Evolutionary conservation across 1,140 invertebrate species (phyloP).

Genomic region (Condylostylus longicornis): DNA sequence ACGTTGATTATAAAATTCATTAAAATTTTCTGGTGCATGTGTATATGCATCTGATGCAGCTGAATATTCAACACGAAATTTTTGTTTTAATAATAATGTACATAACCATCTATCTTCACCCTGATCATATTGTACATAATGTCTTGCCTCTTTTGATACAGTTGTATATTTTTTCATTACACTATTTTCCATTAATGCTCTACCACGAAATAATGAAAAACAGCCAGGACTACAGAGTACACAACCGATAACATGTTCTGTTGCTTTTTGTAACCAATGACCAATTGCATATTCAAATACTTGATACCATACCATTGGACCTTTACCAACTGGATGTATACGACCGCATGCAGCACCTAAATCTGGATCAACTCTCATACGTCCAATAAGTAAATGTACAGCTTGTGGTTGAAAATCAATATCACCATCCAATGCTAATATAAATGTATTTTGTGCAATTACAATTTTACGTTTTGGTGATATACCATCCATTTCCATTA

Average conservation of each 20-base stretch:
- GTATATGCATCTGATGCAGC: slow-evolving; percentile 87
- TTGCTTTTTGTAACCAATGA: slow-evolving; percentile 92
- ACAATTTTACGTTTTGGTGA: slow-evolving; percentile 45
- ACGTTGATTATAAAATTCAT: slow-evolving; percentile 77
- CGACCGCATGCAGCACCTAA: slow-evolving; percentile 82
- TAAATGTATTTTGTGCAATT: slow-evolving; percentile 74
- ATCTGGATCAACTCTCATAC: slow-evolving; percentile 81
- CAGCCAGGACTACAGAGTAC: slow-evolving; percentile 83
- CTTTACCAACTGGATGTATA: slow-evolving; percentile 79
- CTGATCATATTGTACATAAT: slow-evolving; percentile 89
- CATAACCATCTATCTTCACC: slow-evolving; percentile 80
- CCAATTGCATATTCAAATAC: slow-evolving; percentile 88
- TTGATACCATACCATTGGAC: slow-evolving; percentile 87
- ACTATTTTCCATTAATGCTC: slow-evolving; percentile 80
- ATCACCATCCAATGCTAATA: slow-evolving; percentile 84
- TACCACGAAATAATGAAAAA: slow-evolving; percentile 77
- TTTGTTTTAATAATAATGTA: slow-evolving; percentile 69
- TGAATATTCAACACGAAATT: slow-evolving; percentile 79
- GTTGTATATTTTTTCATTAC: slow-evolving; percentile 79
- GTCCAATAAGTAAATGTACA: slow-evolving; percentile 69
- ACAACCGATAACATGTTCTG: slow-evolving; percentile 80
- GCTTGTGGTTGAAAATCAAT: slow-evolving; percentile 82
- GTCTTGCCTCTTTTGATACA: slow-evolving; percentile 59
- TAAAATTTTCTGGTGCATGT: slow-evolving; percentile 74
- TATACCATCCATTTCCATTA: slow-evolving; percentile 61